Evolutionary conservation across 1,140 invertebrate genomes (phyloP).

Genomic region (Heliconius eleuchia): DNA sequence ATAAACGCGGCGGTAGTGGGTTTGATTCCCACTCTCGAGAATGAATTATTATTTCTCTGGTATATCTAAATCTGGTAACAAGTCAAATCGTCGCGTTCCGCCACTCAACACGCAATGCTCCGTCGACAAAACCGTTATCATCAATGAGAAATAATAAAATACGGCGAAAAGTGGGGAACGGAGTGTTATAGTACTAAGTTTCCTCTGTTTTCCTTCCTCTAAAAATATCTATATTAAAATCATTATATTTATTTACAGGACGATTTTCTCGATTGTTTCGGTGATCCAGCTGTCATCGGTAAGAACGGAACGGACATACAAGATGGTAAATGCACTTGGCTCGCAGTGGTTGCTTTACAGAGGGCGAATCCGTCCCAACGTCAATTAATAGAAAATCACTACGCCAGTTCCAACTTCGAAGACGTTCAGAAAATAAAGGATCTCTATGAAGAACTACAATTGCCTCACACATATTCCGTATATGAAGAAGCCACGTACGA

Average conservation of each 20-base stretch:
- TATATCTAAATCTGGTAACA: no score
- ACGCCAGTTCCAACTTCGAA: conserved; percentile 86
- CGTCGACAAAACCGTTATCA: no score
- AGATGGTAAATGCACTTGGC: conserved; percentile 98
- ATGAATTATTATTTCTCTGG: no score
- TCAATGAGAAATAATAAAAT: no score
- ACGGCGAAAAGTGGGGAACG: no score
- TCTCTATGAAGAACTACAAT: conserved; percentile 90
- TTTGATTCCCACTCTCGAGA: no score
- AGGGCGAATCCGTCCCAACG: conserved; percentile 88
- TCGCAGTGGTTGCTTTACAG: conserved; percentile 94
- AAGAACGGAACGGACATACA: conserved; percentile 96
- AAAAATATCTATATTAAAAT: not conserved
- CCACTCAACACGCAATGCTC: no score
- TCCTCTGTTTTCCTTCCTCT: no score
- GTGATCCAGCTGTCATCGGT: conserved; percentile 91
- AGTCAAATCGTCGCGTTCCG: no score
- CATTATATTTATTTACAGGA: conserved; percentile 84
- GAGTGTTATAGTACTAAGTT: no score
- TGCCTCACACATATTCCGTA: conserved; percentile 89
- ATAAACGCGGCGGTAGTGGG: no score
- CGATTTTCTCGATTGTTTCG: conserved; percentile 97
- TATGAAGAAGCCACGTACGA: conserved; percentile 95
- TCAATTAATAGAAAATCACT: conserved; percentile 90
- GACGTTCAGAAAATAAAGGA: conserved; percentile 88